A percentile compares a stretch with the other conserved stretches of the same genome.
Evolutionary conservation across 2,113 vertebrate genomes (phyloP).

Genomic region (Onychorhynchus coronatus): DNA sequence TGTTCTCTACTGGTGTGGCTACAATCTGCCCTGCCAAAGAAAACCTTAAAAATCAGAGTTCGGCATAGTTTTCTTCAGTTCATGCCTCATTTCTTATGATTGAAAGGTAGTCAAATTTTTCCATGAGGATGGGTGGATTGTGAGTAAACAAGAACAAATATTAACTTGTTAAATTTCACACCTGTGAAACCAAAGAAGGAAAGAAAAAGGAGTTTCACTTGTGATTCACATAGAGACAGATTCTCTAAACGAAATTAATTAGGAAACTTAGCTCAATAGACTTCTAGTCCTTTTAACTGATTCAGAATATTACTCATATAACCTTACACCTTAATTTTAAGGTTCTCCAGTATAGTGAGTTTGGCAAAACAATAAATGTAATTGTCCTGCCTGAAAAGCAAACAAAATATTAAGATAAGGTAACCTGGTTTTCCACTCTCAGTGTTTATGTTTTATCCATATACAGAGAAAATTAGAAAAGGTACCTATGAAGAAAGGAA

Average conservation of each 20-base stretch:
- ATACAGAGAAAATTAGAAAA: neutral
- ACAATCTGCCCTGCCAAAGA: neutral
- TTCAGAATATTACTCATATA: neutral
- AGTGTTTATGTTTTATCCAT: neutral
- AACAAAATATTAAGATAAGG: constrained; percentile 39
- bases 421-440: neutral
- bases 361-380: neutral
- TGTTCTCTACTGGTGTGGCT: neutral
- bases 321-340: neutral
- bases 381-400: constrained; percentile 30
- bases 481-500: neutral
- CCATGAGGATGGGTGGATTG: neutral
- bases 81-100: neutral
- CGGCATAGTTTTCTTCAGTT: neutral
- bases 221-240: neutral
- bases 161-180: constrained; percentile 37
- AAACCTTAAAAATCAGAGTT: neutral
- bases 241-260: constrained; percentile 36
- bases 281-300: neutral
- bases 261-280: neutral
- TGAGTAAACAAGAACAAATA: constrained; percentile 20
- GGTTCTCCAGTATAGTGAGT: neutral
- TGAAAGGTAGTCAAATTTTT: neutral
- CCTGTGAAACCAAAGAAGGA: constrained; percentile 22
- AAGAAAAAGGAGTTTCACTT: constrained; percentile 29